phyloP scores from a whole-genome alignment of 2,888 invertebrate species.

The Helleia helle region DNA sequence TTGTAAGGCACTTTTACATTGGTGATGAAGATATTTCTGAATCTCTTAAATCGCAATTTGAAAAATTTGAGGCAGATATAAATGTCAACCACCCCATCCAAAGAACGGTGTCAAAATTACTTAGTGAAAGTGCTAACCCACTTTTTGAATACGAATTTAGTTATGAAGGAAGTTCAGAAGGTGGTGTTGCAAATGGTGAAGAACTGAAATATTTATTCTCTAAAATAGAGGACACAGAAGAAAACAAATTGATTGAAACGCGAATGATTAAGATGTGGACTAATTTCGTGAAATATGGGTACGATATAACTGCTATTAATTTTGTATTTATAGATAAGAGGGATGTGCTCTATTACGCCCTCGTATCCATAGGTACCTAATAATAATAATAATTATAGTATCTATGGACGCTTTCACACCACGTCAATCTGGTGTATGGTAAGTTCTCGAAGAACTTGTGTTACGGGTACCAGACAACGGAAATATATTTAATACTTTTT shows the following conservation, averaged over 20 bases:
- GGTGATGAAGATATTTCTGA: slow-evolving; percentile 44
- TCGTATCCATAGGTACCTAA: too few species aligned
- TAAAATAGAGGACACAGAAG: slow-evolving; percentile 25
- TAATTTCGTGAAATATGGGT: slow-evolving; percentile 62
- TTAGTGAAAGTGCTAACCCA: slow-evolving; percentile 43
- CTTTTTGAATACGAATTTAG: slow-evolving; percentile 51
- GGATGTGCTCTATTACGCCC: too few species aligned
- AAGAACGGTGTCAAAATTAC: slow-evolving; percentile 38
- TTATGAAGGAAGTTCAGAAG: slow-evolving; percentile 34
- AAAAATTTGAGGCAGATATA: slow-evolving; percentile 52
- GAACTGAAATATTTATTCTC: slow-evolving; percentile 49
- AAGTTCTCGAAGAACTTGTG: too few species aligned
- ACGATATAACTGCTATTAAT: too few species aligned
- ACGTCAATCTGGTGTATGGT: too few species aligned
- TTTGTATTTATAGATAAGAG: too few species aligned
- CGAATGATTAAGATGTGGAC: slow-evolving; percentile 50
- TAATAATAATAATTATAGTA: too few species aligned
- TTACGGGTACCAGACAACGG: too few species aligned
- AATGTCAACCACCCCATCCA: slow-evolving; percentile 47
- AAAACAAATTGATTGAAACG: slow-evolving; percentile 38
- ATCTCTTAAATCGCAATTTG: slow-evolving; percentile 31
- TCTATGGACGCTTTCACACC: too few species aligned
- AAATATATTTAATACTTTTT: too few species aligned
- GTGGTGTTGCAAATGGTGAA: slow-evolving; percentile 39
- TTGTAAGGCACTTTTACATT: slow-evolving; percentile 48